Percentiles rank a stretch among this genome's conserved stretches.
These are phyloP conservation scores for Myopa testacea DNA, from an alignment of 2,888 invertebrate species.

Conservation along the genomic window DNA sequence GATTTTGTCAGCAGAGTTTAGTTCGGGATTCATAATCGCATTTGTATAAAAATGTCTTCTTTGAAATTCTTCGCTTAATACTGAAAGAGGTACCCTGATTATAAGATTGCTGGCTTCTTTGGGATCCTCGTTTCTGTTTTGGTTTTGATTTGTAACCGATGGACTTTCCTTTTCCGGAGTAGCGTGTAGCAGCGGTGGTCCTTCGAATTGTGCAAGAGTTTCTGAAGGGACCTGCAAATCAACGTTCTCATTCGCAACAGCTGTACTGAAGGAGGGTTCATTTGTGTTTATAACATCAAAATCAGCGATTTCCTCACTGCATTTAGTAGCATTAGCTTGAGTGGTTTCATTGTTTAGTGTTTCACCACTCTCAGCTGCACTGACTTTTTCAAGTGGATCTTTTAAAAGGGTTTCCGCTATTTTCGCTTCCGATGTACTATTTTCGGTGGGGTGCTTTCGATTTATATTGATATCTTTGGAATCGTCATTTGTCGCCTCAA, in stretches of 20 bases:
- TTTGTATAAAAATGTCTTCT: constrained; percentile 43
- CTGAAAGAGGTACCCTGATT: constrained; percentile 45
- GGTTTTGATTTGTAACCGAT: neutral
- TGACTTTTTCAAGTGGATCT: constrained; percentile 2
- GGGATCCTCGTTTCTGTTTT: neutral
- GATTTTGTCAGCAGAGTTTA: neutral
- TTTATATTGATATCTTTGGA: neutral
- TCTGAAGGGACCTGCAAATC: neutral
- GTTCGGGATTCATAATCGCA: neutral
- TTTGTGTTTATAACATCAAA: neutral
- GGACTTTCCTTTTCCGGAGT: constrained; percentile 13
- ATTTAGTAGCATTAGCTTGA: neutral
- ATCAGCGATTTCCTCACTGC: neutral
- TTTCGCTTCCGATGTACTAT: neutral
- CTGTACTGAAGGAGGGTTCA: neutral
- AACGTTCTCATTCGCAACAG: neutral
- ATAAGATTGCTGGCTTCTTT: constrained; percentile 36
- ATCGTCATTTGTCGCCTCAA: neutral
- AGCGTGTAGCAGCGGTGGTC: neutral
- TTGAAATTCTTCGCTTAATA: constrained; percentile 46
- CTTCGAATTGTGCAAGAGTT: neutral
- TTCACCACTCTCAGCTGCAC: neutral
- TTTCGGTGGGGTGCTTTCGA: too few species aligned
- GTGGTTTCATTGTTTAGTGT: constrained; percentile 1
- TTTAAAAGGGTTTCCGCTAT: neutral